Base-by-base conservation (phyloP, 2,113 vertebrate species). In the Neotragus pygmaeus region DNA sequence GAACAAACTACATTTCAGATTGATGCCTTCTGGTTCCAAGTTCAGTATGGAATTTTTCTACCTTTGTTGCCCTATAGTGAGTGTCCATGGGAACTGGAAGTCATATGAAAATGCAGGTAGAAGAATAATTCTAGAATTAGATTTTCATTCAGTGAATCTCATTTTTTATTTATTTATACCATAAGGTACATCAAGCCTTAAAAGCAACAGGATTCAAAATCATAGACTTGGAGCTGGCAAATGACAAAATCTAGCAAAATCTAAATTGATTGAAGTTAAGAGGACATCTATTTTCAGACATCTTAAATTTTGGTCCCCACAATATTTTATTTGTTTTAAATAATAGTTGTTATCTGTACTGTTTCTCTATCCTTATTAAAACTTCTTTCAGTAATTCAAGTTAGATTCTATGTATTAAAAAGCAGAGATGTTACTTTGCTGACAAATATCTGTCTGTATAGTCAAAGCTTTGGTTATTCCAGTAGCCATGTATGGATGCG, bases 151-250 rank as follows among this genome's bases (percentile, higher is more conserved):
- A 73, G 12, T 28, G 13, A 55, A 8, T 57, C 39, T 94, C 28
- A 53, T 89, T 95, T 93, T 94, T 94, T 64, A 13, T 85, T 91
- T 39, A 45, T 82, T 97, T 90, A 60, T 27, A 62, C 16, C 15
- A 47, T 64, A 33, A 49, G 21, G 30, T 91, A 19, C 12, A 25
- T 57, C n/a, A 80, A 57, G 9, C 58, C 27, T 73, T 47, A 73
- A 80, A 53, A 85, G 8, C 17, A 95, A 51, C 30, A 94, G 33
- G 70, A 23, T 92, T 84, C 23, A 95, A 55, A 89, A 80, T 19
- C 60, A 36, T 53, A 58, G 45, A 53, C 11, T 30, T 70, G 47
- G 25, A 1, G 25, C 70, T 62, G n/a, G 47, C 13, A 78, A 49
- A 28, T 28, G 3, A 75, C 7, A 45, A 47, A 66, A 66, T 80